Evolutionary conservation across 1,140 invertebrate species (phyloP).

Genomic region (Pseudomyrmex gracilis): DNA sequence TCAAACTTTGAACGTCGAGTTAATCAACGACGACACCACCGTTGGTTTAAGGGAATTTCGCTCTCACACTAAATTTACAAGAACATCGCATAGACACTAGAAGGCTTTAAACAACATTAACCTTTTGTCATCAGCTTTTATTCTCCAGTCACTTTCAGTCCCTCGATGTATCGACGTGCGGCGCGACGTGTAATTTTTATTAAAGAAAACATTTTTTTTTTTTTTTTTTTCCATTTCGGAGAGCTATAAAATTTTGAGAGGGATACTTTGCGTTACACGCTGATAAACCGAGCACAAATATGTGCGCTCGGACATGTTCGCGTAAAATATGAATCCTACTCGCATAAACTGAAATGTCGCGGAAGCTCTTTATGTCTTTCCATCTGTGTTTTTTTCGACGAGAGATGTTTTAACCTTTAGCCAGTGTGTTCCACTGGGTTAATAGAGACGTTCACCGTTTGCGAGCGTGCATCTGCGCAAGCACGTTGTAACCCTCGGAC

Average conservation of each 20-base stretch:
- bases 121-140: conserved; percentile 32
- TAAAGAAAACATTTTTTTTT: too few species aligned
- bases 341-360: background rate
- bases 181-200: conserved; percentile 44
- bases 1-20: conserved; percentile 64
- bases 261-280: too few species aligned
- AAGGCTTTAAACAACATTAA: conserved; percentile 57
- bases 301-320: background rate
- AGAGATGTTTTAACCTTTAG: background rate
- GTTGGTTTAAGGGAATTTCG: conserved; percentile 58
- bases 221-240: too few species aligned
- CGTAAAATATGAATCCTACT: background rate
- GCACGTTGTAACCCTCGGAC: conserved; percentile 2
- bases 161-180: background rate
- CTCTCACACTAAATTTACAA: conserved; percentile 27
- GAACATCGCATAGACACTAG: conserved; percentile 44
- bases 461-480: background rate
- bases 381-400: background rate
- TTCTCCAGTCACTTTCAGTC: background rate
- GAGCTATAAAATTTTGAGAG: too few species aligned
- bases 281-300: conserved; percentile 19
- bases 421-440: background rate
- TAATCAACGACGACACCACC: conserved; percentile 58
- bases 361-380: background rate
- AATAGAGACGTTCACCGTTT: background rate